phyloP scores from a whole-genome alignment of 2,113 vertebrate species.

The Atrichornis clamosus region DNA sequence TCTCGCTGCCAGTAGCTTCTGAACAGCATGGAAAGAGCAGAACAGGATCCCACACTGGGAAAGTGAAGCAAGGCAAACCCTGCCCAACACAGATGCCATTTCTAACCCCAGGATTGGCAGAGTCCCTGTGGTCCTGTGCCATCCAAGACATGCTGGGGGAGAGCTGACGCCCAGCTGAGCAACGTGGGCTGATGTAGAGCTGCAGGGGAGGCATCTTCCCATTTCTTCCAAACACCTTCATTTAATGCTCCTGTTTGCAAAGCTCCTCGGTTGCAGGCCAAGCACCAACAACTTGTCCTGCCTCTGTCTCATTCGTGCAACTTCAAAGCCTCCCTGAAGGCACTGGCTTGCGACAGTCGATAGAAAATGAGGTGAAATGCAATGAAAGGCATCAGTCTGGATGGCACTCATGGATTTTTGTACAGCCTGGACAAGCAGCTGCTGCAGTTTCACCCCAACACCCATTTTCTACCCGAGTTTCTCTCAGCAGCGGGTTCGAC shows the following conservation, averaged over 20 bases:
- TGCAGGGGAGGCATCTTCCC: neutral
- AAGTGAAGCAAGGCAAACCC: neutral
- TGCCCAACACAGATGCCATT: neutral
- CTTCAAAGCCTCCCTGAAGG: neutral
- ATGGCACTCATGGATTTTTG: neutral
- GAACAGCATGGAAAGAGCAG: neutral
- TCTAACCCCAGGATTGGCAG: neutral
- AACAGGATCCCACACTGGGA: neutral
- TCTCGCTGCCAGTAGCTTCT: neutral
- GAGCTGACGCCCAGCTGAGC: neutral
- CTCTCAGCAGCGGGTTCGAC: accelerated
- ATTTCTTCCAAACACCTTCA: neutral
- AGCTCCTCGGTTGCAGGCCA: neutral
- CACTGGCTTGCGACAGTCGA: accelerated
- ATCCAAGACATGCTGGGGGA: neutral
- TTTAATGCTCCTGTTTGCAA: neutral
- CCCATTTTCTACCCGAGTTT: accelerated
- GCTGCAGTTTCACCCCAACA: neutral
- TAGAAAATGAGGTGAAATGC: neutral
- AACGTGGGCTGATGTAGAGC: accelerated
- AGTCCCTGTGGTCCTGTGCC: neutral
- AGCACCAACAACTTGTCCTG: neutral
- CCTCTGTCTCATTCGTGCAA: accelerated
- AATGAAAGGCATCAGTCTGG: neutral
- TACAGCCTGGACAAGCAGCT: neutral